phyloP scores from a whole-genome alignment of 2,113 vertebrate genomes.

The Asarcornis scutulata region DNA sequence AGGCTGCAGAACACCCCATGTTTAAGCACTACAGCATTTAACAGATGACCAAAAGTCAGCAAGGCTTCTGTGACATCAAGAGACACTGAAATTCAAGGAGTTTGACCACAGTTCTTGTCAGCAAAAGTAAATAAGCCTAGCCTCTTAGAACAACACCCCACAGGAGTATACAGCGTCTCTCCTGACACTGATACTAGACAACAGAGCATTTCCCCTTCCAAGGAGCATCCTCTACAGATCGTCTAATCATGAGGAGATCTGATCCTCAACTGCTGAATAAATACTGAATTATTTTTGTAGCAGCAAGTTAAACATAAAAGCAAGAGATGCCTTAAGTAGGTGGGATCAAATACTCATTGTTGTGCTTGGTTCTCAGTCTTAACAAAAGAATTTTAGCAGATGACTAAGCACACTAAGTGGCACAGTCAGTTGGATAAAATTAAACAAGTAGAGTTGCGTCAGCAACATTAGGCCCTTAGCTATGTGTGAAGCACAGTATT shows the following conservation, averaged over 20 bases:
- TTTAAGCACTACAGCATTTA: background rate
- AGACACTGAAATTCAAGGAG: background rate
- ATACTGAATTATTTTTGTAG: conserved; percentile 32
- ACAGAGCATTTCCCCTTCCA: background rate
- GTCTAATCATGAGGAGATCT: background rate
- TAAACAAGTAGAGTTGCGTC: background rate
- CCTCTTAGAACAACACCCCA: background rate
- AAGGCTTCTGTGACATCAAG: background rate
- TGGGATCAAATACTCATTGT: background rate
- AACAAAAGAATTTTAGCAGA: conserved; percentile 54
- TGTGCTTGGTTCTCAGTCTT: background rate
- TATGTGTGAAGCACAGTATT: background rate
- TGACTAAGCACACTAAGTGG: conserved; percentile 32
- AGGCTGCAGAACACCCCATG: background rate
- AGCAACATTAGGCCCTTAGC: conserved; percentile 20
- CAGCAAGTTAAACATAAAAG: conserved; percentile 26
- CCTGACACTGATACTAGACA: background rate
- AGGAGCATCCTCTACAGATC: background rate
- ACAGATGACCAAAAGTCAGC: background rate
- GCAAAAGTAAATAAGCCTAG: background rate
- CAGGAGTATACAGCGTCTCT: background rate
- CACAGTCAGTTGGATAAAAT: background rate
- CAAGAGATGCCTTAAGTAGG: conserved; percentile 16
- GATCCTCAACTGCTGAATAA: conserved; percentile 47
- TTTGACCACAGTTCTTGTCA: background rate